Base-by-base conservation (phyloP, 2,113 vertebrate genomes). In the Guaruba guarouba region DNA sequence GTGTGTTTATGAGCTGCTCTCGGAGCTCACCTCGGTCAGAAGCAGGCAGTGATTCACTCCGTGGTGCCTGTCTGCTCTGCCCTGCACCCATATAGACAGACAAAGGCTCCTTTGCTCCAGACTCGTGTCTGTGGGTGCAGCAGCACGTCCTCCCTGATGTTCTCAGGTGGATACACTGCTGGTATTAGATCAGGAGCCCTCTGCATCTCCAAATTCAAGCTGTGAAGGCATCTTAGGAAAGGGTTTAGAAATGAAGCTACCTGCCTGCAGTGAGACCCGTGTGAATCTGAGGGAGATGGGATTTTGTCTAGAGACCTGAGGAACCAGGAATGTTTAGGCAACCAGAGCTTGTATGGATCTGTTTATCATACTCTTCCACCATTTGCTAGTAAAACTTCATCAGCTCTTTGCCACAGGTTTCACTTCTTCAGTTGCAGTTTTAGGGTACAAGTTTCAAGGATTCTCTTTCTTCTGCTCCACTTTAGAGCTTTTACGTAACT, bases 11-110 rank as follows among this genome's bases (percentile, higher is more conserved):
- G 37, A 63, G 16, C 67, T 3, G 13, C 28, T 41, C n/a, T 17
- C 6, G 13, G 44, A 39, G 55, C 75, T 95, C 85, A 27, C 67
- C 75, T 86, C 88, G 6, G 15, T 37, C 0, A 2, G 85, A 25
- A n/a, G 64, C 51, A 3, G n/a, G 52, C 23, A 2, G 62, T 12
- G 37, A 63, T 44, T 68, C 44, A 12, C 25, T 61, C 64, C 15
- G 27, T 54, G 11, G 0, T 3, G 52, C 67, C 33, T 43, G 17
- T 1, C 62, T 23, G 48, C 41, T 62, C 66, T 10, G 2, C 22
- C 2, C 39, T 10, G 37, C 62, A 6, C 5, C 61, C 19, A 0
- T 8, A 0, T 3, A 7, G 8, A 11, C 54, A 31, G 11, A 28
- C 2, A 6, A 5, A 17, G 10, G 11, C 54, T 27, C 15, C 13